A percentile compares a stretch with the other conserved stretches of the same genome.
These are phyloP conservation scores for Pseudanteris insignis DNA, from an alignment of 2,888 invertebrate species.

Conservation along the genomic window DNA sequence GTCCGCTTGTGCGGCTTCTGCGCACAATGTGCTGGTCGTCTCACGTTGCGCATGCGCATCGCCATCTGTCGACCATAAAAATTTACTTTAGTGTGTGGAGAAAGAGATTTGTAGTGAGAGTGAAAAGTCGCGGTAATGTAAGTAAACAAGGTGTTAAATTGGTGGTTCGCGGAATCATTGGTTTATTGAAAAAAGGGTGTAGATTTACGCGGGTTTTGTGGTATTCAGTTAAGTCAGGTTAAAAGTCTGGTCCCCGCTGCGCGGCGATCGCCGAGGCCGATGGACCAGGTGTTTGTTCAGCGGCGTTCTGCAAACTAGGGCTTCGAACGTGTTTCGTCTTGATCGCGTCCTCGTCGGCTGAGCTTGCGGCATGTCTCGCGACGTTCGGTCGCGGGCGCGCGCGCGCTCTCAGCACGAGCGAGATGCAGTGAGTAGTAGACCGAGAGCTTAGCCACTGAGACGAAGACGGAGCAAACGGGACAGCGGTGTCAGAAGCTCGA, in stretches of 20 bases:
- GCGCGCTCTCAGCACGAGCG: constrained; percentile 5
- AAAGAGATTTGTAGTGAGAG: constrained; percentile 32
- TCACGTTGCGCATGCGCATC: constrained; percentile 28
- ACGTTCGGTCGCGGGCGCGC: too few species aligned
- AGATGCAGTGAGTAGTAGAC: constrained; percentile 10
- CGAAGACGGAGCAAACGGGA: constrained; percentile 12
- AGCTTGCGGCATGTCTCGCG: too few species aligned
- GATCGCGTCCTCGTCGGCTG: too few species aligned
- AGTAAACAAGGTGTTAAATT: constrained; percentile 31
- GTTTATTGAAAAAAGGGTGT: too few species aligned
- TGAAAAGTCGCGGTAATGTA: constrained; percentile 33
- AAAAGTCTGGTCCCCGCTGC: not conserved
- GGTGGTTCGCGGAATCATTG: too few species aligned
- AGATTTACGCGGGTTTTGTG: not conserved
- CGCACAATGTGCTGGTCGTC: constrained; percentile 12
- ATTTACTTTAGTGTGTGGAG: constrained; percentile 36
- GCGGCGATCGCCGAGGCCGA: not conserved
- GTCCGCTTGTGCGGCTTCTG: constrained; percentile 8
- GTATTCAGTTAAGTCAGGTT: not conserved
- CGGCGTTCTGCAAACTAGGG: too few species aligned
- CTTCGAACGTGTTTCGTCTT: too few species aligned
- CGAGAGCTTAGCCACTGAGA: not conserved
- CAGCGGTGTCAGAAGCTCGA: constrained; percentile 9
- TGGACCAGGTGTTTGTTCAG: too few species aligned
- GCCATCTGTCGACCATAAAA: constrained; percentile 38